Conservation (phyloP, 2,113 vertebrate species). For the Rafetus swinhoei region DNA sequence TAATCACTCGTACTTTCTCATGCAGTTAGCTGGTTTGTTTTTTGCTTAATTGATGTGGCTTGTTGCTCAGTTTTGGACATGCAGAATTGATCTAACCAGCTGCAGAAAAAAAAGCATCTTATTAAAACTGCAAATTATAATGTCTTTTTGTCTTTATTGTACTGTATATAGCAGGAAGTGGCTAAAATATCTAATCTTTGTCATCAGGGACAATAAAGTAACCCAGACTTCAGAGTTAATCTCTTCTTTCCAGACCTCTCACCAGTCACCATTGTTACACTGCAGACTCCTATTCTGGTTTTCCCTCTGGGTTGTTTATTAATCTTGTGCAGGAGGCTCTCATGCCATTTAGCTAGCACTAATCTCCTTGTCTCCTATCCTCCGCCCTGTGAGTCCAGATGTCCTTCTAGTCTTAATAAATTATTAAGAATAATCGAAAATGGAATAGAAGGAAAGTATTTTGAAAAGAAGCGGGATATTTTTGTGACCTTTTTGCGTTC, state of each 20-base stretch:
- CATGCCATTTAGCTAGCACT: neutral
- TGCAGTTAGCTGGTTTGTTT: neutral
- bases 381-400: neutral
- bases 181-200: neutral
- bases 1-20: neutral
- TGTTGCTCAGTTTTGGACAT: neutral
- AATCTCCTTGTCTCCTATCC: neutral
- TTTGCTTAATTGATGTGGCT: neutral
- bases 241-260: neutral
- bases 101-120: neutral
- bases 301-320: neutral
- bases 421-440: neutral
- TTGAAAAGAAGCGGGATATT: neutral
- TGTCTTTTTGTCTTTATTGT: neutral
- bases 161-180: neutral
- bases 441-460: neutral
- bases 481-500: neutral
- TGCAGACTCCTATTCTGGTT: neutral
- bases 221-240: neutral
- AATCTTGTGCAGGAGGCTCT: neutral
- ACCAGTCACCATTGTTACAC: neutral
- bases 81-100: neutral
- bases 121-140: rapidly evolving
- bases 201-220: neutral
- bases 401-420: neutral